Conservation (phyloP, 2,797 vertebrate genomes). For the Phalanger gymnotis region DNA sequence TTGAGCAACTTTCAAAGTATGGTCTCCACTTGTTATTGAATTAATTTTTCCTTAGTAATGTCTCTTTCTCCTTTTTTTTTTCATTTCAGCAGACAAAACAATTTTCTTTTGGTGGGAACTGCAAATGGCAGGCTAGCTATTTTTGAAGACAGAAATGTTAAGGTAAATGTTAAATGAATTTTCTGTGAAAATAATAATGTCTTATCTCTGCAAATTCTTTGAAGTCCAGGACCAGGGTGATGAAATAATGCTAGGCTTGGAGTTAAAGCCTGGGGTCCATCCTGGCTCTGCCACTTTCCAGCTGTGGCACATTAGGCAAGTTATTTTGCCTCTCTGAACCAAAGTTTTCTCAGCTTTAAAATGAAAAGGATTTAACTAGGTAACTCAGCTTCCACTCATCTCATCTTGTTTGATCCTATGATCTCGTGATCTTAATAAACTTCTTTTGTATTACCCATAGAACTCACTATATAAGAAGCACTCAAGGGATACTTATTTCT, state of each 20-base stretch:
- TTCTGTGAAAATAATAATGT: slow-evolving; percentile 12
- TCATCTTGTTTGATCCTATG: not conserved
- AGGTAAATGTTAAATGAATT: slow-evolving; percentile 85
- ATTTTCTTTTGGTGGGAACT: slow-evolving; percentile 93
- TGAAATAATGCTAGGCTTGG: not conserved
- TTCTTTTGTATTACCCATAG: not conserved
- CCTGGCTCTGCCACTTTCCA: not conserved
- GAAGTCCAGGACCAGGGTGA: not conserved
- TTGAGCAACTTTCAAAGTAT: slow-evolving; percentile 3
- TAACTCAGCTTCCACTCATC: not conserved
- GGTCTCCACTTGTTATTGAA: slow-evolving; percentile 3
- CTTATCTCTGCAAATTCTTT: not conserved
- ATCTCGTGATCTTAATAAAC: not conserved
- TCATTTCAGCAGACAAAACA: slow-evolving; percentile 88
- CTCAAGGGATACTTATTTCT: not conserved
- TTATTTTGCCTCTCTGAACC: not conserved
- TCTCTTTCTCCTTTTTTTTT: slow-evolving; percentile 12
- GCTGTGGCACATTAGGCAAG: not conserved
- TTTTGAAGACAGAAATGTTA: slow-evolving; percentile 93
- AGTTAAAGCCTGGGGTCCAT: not conserved
- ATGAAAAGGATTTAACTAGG: not conserved
- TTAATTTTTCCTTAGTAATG: slow-evolving; percentile 5
- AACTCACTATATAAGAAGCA: not conserved
- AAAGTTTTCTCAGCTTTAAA: not conserved
- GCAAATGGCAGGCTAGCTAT: slow-evolving; percentile 92